phyloP scores from a whole-genome alignment of 1,140 invertebrate genomes.

The Pomacea maculata region DNA sequence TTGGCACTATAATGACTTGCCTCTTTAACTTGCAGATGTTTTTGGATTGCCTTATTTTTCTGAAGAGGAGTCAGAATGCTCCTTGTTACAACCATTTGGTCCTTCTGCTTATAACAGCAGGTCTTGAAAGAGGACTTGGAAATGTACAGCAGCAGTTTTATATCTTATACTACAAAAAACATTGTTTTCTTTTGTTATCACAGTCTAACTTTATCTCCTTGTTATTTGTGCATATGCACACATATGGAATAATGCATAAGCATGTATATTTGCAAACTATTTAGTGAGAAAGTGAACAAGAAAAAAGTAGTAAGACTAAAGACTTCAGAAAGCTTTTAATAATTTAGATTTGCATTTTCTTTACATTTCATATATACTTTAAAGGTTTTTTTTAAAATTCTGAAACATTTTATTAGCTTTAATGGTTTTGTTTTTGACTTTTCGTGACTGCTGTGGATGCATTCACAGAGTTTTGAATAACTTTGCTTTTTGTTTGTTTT shows the following conservation, averaged over 20 bases:
- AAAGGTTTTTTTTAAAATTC: neutral
- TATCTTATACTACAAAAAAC: neutral
- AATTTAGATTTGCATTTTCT: neutral
- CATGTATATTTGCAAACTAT: neutral
- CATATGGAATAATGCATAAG: neutral
- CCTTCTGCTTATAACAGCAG: conserved; percentile 35
- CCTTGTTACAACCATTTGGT: conserved; percentile 27
- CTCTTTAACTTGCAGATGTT: no score
- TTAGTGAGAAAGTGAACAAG: neutral
- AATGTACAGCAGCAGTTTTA: conserved; percentile 29
- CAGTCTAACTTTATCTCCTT: neutral
- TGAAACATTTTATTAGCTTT: neutral
- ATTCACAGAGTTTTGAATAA: neutral
- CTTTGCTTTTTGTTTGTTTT: neutral
- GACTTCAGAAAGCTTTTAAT: no score
- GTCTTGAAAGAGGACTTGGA: conserved; percentile 45
- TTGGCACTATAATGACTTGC: no score
- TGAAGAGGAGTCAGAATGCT: neutral
- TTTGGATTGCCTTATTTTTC: no score
- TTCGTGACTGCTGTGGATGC: neutral
- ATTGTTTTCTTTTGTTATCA: neutral
- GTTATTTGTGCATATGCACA: neutral
- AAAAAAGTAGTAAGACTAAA: no score
- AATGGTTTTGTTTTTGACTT: neutral
- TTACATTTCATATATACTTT: neutral